Evolutionary conservation across 2,797 vertebrate species (phyloP), one percentile per base, ranked within the genome.

Genomic region (Neosilurus mollespiculum): DNA sequence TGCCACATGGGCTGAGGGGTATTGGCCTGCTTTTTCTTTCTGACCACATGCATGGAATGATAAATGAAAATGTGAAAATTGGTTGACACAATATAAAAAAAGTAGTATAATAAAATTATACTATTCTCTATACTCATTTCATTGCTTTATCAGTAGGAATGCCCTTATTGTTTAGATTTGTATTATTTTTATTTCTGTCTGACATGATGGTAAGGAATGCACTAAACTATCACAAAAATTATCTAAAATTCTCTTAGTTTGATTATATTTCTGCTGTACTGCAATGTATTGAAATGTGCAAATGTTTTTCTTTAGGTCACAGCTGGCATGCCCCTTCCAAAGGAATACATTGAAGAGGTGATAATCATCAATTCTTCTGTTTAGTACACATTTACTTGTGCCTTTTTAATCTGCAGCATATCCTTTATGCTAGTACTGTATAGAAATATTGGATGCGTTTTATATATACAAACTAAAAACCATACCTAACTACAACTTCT

Each of bases 331-430:
- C 96, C 97, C 12, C 93, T 99, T 81, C 97, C 96, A 0, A 97
- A 95, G 90, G 97, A 97, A 87, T 99, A 99, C 85, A 91, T 85
- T 9, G 96, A 97, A 84, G 97, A 99, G 97, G 98, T 99, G 96
- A 91, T 10, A 1, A 20, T 79, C 14, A 43, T 4, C 3, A 22
- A 1, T 67, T 20, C 6, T 30, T 69, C 73, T 69, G 54, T n/a
- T 1, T 53, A 22, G 22, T 9, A 49, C 18, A 15, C 58, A 18
- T 30, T 8, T 16, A 9, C 30, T 59, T 49, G 26, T 53, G 6
- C 18, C n/a, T 77, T 59, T 43, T 15, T 59, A 14, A 77, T 1
- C 20, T 14, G 56, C 30, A 59, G 12, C 0, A 15, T 20, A 3
- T 54, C 14, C 11, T 72, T 71, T 71, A 26, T 54, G 3, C 14